phyloP scores from a whole-genome alignment of 2,797 vertebrate genomes.

The Anniella stebbinsi region DNA sequence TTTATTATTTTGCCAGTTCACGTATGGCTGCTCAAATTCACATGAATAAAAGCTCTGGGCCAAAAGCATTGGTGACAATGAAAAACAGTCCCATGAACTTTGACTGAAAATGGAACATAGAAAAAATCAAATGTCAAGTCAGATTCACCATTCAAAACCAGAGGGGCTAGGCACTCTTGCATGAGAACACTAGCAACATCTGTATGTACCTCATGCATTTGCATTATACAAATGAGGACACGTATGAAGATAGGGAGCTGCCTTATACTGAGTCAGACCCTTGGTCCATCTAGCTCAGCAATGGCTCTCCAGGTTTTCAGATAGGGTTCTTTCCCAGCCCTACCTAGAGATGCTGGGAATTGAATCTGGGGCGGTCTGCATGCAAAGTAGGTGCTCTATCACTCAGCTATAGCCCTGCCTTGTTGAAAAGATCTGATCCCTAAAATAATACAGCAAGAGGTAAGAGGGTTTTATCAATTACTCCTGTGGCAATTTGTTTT shows the following conservation, averaged over 20 bases:
- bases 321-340: no score
- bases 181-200: not conserved
- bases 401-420: not conserved
- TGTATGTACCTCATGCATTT: not conserved
- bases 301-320: not conserved
- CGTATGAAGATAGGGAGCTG: constrained; percentile 2
- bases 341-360: no score
- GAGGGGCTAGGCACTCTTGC: not conserved
- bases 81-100: not conserved
- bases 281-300: no score
- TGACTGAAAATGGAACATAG: not conserved
- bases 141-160: not conserved
- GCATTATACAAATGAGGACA: constrained; percentile 23
- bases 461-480: constrained; percentile 25
- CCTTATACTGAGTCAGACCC: no score
- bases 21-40: not conserved
- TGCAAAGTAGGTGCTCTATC: no score
- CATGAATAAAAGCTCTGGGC: not conserved
- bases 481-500: constrained; percentile 25
- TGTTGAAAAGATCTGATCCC: not conserved
- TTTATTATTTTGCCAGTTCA: not conserved
- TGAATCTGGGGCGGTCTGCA: not conserved
- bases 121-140: not conserved
- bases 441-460: constrained; percentile 38
- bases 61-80: constrained; percentile 5